phyloP scores from a whole-genome alignment of 2,888 invertebrate genomes.

The Ochlodes sylvanus region DNA sequence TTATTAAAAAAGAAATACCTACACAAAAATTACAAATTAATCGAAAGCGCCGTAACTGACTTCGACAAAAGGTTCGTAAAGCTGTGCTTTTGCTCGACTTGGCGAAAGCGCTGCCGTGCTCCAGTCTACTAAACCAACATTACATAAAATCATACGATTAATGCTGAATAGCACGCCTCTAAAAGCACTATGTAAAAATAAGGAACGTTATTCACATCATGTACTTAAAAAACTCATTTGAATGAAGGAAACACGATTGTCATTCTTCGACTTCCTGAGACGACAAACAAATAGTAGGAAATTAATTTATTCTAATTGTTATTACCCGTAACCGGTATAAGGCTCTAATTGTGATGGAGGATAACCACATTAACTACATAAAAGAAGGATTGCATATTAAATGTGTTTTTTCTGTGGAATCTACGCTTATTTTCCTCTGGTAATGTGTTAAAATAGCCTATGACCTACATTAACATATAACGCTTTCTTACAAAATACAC shows the following conservation, averaged over 20 bases:
- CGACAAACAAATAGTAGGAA: slow-evolving; percentile 5
- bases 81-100: too few species aligned
- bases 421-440: not conserved
- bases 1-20: too few species aligned
- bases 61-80: too few species aligned
- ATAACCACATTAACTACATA: not conserved
- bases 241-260: not conserved
- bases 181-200: not conserved
- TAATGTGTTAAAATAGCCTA: too few species aligned
- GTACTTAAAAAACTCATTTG: not conserved
- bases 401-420: not conserved
- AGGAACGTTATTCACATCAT: not conserved
- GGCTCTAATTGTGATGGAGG: slow-evolving; percentile 13
- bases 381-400: not conserved
- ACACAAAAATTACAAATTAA: too few species aligned
- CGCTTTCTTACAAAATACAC: too few species aligned
- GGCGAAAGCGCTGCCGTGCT: too few species aligned
- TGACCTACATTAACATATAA: too few species aligned
- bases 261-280: not conserved
- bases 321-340: slow-evolving; percentile 17
- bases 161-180: too few species aligned
- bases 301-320: slow-evolving; percentile 11
- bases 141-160: too few species aligned
- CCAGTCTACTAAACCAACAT: too few species aligned
- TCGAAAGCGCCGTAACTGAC: too few species aligned